Evolutionary conservation across 2,113 vertebrate species (phyloP).

Genomic region (Odocoileus virginianus): DNA sequence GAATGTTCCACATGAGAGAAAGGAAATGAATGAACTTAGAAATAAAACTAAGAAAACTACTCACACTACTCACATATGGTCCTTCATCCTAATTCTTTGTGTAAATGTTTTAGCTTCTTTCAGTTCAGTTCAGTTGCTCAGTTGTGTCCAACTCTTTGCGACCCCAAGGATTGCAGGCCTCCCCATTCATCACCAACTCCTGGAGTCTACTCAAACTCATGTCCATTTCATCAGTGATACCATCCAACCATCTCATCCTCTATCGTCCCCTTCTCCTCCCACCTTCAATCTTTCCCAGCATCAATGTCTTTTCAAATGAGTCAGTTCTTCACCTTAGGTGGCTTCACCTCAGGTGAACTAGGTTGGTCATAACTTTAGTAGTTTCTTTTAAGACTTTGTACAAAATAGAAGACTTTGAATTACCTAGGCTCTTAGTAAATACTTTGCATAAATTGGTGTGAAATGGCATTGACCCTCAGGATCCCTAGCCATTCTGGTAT

Average conservation of each 20-base stretch:
- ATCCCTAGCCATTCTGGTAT: neutral
- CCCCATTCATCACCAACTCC: neutral
- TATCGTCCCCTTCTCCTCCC: fast-evolving
- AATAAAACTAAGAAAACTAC: neutral
- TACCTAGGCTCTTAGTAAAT: neutral
- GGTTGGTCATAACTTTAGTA: neutral
- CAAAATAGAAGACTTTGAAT: neutral
- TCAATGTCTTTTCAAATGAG: neutral
- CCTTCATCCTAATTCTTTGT: neutral
- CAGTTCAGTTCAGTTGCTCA: neutral
- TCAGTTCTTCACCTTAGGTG: neutral
- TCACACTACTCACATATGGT: neutral
- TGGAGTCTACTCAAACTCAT: neutral
- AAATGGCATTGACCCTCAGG: neutral
- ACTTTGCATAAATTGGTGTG: neutral
- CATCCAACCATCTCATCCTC: neutral
- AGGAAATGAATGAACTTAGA: neutral
- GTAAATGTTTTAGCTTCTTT: neutral
- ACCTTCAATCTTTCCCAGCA: neutral
- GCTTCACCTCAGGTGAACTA: neutral
- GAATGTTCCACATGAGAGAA: neutral
- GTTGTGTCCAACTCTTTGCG: fast-evolving
- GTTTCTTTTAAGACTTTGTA: neutral
- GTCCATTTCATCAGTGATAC: neutral
- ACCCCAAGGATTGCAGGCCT: neutral